Evolutionary conservation across 1,140 invertebrate genomes (phyloP).

Genomic region (Tetramorium alpestre): DNA sequence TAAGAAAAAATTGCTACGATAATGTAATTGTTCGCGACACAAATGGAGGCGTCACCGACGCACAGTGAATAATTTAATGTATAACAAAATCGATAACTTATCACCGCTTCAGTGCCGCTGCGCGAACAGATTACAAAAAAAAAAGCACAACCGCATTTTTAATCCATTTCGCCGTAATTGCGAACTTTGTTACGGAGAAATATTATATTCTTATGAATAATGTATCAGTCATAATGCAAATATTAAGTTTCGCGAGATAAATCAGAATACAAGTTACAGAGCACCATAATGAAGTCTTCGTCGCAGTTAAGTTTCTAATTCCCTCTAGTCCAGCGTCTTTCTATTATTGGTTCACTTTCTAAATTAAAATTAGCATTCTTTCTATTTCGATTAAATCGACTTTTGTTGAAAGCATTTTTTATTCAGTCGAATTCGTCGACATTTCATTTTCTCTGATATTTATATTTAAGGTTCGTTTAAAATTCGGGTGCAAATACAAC

Average conservation of each 20-base stretch:
- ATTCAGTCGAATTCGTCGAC: not conserved
- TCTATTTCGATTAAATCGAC: not conserved
- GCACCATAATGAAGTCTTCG: conserved; percentile 6
- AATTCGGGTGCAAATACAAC: not conserved
- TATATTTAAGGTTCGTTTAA: not conserved
- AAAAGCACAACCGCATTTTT: conserved; percentile 32
- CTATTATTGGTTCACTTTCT: not conserved
- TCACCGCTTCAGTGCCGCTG: not conserved
- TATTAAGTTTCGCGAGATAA: conserved; percentile 45
- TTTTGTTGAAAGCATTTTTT: not conserved
- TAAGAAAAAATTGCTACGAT: conserved; percentile 49
- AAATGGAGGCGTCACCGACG: conserved; percentile 36
- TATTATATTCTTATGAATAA: conserved; percentile 52
- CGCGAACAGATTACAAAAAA: conserved; percentile 26
- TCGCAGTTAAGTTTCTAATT: conserved; percentile 11
- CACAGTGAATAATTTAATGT: conserved; percentile 14
- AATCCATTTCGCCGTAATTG: conserved; percentile 46
- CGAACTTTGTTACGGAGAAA: conserved; percentile 31
- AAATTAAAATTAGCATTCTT: not conserved
- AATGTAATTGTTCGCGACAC: conserved; percentile 35
- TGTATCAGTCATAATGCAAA: conserved; percentile 39
- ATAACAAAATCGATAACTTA: conserved; percentile 51
- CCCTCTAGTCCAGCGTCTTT: not conserved
- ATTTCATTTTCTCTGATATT: not conserved
- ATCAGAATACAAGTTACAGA: conserved; percentile 9